phyloP scores from a whole-genome alignment of 2,113 vertebrate species.

The Syngnathus floridae region DNA sequence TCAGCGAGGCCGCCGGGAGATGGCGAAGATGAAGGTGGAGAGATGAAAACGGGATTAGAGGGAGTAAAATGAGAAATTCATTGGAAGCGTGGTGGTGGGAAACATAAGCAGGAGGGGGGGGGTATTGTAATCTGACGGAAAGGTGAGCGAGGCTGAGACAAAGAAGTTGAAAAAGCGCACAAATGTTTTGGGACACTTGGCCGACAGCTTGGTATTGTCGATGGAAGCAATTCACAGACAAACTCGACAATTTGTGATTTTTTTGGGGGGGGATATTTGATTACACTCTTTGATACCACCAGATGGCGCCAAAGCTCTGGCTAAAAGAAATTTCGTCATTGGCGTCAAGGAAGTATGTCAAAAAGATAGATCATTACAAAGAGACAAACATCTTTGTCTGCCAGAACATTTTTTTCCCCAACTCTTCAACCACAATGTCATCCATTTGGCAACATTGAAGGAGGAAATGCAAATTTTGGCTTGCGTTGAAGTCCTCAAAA shows the following conservation, averaged over 20 bases:
- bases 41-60: conserved; percentile 42
- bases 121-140: conserved; percentile 35
- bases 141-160: conserved; percentile 32
- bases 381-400: neutral
- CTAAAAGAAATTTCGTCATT: neutral
- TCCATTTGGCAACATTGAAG: neutral
- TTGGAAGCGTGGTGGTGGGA: conserved; percentile 24
- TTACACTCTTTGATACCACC: neutral
- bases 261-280: neutral
- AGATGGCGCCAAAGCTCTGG: neutral
- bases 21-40: conserved; percentile 44
- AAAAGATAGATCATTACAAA: neutral
- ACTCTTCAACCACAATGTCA: neutral
- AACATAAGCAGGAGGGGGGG: conserved; percentile 13
- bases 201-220: neutral
- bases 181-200: neutral
- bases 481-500: neutral
- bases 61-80: conserved; percentile 49
- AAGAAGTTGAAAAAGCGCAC: neutral
- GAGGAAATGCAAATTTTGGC: no score
- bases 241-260: neutral
- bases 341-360: neutral
- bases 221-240: neutral
- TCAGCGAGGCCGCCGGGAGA: conserved; percentile 34
- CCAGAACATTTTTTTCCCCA: no score